phyloP scores from a whole-genome alignment of 2,888 invertebrate species.

The Lampropteryx suffumata region DNA sequence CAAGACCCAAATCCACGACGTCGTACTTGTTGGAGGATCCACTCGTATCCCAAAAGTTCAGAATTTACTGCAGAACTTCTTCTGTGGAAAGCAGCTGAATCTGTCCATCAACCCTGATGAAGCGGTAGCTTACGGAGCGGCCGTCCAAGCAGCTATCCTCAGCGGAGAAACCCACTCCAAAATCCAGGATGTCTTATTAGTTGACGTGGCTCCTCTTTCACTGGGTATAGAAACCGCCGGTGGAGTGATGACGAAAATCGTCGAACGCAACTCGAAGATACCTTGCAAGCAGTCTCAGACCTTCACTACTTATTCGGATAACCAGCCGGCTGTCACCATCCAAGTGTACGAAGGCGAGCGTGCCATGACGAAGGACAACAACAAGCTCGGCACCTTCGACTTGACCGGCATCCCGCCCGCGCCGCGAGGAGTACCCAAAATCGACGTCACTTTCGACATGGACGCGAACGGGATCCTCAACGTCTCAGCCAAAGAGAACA shows the following conservation, averaged over 20 bases:
- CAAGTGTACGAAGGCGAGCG: slow-evolving; percentile 22
- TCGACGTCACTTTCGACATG: slow-evolving; percentile 21
- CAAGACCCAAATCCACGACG: slow-evolving; percentile 73
- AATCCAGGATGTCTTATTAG: slow-evolving; percentile 57
- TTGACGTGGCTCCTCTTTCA: slow-evolving; percentile 40
- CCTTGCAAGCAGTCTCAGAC: slow-evolving; percentile 85
- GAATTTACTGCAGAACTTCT: slow-evolving; percentile 80
- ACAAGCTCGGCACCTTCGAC: slow-evolving; percentile 19
- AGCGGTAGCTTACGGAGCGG: slow-evolving; percentile 86
- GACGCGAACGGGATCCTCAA: slow-evolving; percentile 22
- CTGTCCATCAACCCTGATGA: slow-evolving; percentile 65
- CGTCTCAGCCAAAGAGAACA: slow-evolving; percentile 22
- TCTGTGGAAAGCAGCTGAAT: slow-evolving; percentile 77
- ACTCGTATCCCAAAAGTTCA: slow-evolving; percentile 89
- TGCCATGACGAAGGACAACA: slow-evolving; percentile 22
- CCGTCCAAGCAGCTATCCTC: slow-evolving; percentile 55
- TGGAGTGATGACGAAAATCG: slow-evolving; percentile 86
- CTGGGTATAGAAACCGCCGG: slow-evolving; percentile 83
- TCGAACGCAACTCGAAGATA: slow-evolving; percentile 84
- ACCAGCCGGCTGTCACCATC: slow-evolving; percentile 23
- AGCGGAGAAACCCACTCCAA: slow-evolving; percentile 86
- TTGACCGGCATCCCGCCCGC: slow-evolving; percentile 19
- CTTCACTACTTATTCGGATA: slow-evolving; percentile 22
- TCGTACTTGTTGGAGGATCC: slow-evolving; percentile 88
- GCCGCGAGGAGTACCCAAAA: slow-evolving; percentile 19